phyloP scores from a whole-genome alignment of 1,140 invertebrate species.

The Habropoda laboriosa region DNA sequence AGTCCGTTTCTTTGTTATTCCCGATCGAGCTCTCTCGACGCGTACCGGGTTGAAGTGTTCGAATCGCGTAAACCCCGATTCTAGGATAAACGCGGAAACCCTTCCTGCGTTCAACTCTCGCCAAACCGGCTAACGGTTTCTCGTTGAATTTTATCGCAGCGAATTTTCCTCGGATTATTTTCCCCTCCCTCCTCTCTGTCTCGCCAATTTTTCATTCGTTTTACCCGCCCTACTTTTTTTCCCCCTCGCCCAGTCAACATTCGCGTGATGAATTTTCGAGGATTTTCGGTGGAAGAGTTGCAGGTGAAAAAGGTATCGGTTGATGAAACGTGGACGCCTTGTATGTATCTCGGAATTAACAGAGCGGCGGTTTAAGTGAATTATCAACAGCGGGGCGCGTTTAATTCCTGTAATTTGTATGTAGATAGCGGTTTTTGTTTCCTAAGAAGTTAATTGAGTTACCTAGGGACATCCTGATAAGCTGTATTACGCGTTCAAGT shows the following conservation, averaged over 20 bases:
- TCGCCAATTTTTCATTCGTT: neutral
- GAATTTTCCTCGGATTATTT: slow-evolving; percentile 14
- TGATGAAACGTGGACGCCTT: neutral
- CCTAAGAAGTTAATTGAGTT: no score
- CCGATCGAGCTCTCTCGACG: neutral
- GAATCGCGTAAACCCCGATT: neutral
- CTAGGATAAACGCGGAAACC: neutral
- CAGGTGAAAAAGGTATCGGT: neutral
- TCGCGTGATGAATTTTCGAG: neutral
- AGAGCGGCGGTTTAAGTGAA: no score
- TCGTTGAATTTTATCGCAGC: neutral
- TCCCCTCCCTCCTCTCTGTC: neutral
- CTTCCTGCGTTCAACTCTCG: no score
- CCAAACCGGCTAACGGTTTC: neutral
- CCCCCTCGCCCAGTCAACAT: neutral
- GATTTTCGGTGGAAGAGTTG: no score
- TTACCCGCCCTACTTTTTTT: neutral
- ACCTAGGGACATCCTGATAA: neutral
- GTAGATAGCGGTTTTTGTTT: no score
- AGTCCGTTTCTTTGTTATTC: neutral
- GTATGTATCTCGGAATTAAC: neutral
- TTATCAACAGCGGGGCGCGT: no score
- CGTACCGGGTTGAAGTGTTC: no score
- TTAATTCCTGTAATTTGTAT: no score
- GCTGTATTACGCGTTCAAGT: neutral